Conservation (phyloP, 2,797 vertebrate genomes). For the Coracias cyanogaster region DNA sequence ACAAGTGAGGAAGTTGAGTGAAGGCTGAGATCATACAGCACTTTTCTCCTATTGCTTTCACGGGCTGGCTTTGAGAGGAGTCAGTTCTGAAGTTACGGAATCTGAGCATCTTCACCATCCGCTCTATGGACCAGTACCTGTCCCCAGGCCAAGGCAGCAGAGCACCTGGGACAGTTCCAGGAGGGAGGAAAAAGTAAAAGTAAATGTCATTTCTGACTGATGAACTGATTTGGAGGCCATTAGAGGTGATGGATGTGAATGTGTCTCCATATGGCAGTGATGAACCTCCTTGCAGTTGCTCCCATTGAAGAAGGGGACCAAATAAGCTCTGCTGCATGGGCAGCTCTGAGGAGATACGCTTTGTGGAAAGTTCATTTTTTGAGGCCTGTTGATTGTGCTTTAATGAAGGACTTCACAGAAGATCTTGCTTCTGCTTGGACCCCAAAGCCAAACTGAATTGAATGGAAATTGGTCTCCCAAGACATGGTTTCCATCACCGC, state of each 20-base stretch:
- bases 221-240: neutral
- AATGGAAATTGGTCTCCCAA: neutral
- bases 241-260: neutral
- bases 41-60: neutral
- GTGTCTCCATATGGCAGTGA: neutral
- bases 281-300: neutral
- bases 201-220: neutral
- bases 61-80: neutral
- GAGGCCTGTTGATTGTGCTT: neutral
- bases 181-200: neutral
- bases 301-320: neutral
- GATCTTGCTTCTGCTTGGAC: neutral
- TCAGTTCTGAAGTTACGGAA: neutral
- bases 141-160: neutral
- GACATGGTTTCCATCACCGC: too few species aligned
- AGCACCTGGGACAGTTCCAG: neutral
- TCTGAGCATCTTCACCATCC: neutral
- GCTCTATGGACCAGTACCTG: accelerated
- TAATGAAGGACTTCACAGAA: neutral
- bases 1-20: neutral
- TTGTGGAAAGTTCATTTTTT: accelerated
- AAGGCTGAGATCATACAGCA: neutral
- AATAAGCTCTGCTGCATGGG: neutral
- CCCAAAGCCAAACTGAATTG: neutral
- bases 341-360: too few species aligned